Evolutionary conservation across 2,113 vertebrate species (phyloP).

Genomic region (Channa maculata): DNA sequence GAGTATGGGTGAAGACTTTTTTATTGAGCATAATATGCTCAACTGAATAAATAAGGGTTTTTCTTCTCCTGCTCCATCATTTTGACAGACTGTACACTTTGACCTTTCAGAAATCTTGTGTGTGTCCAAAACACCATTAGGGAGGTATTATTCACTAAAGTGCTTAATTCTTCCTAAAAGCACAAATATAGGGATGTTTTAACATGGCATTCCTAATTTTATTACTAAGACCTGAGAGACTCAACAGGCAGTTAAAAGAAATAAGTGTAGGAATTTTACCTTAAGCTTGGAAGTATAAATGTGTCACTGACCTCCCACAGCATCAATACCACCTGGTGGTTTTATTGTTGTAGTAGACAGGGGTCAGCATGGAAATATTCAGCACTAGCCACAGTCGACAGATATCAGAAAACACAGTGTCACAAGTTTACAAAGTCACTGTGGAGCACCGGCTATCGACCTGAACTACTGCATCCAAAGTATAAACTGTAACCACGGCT

Average conservation of each 20-base stretch:
- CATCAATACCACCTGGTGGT: no score
- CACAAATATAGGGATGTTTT: background rate
- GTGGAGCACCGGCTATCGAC: background rate
- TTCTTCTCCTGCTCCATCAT: background rate
- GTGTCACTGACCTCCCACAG: no score
- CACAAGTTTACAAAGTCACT: no score
- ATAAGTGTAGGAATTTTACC: background rate
- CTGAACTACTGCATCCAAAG: background rate
- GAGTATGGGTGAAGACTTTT: background rate
- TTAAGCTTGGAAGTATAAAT: background rate
- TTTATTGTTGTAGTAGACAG: no score
- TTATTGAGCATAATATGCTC: background rate
- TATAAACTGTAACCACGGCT: background rate
- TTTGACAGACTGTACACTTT: background rate
- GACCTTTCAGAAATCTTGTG: background rate
- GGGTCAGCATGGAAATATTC: no score
- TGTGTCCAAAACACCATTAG: no score
- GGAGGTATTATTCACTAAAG: background rate
- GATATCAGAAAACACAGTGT: no score
- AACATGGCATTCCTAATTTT: background rate
- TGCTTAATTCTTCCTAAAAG: background rate
- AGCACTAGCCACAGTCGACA: background rate
- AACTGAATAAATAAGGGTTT: conserved; percentile 1
- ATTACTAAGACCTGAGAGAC: background rate
- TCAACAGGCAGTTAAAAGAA: background rate